These are phyloP conservation scores for Sebastes iracundus DNA, from an alignment of 2,797 vertebrate species.

Conservation along the genomic window DNA sequence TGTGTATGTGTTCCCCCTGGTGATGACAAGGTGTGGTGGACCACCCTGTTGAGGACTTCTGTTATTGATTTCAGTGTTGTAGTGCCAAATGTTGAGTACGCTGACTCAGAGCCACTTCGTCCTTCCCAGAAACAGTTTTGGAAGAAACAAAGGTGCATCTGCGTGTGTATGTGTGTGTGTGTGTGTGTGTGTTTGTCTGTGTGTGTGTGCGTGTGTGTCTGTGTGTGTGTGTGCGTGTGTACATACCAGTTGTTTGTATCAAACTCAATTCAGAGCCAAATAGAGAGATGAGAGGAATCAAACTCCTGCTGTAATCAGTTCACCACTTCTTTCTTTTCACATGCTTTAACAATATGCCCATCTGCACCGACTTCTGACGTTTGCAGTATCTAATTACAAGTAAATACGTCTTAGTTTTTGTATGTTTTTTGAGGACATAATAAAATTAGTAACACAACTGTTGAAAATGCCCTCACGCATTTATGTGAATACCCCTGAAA, in stretches of 20 bases:
- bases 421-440: too few relatives aligned
- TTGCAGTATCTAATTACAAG: too few relatives aligned
- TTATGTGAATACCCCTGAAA: not conserved
- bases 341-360: not conserved
- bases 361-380: too few relatives aligned
- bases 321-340: not conserved
- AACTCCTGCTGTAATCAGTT: constrained; percentile 23
- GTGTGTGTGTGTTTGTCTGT: not conserved
- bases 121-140: constrained; percentile 35
- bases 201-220: not conserved
- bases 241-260: constrained; percentile 11
- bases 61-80: constrained; percentile 20
- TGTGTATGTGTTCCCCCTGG: not conserved
- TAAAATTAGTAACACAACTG: too few relatives aligned
- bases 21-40: constrained; percentile 38
- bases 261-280: not conserved
- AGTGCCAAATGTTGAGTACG: constrained; percentile 12
- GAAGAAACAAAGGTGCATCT: constrained; percentile 13
- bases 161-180: not conserved
- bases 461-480: not conserved
- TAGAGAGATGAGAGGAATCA: constrained; percentile 1
- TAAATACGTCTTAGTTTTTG: too few relatives aligned
- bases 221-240: not conserved
- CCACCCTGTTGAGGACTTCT: constrained; percentile 28
- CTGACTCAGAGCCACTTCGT: constrained; percentile 17